Conservation (phyloP, 2,113 vertebrate genomes). For the Acrocephalus kingi region DNA sequence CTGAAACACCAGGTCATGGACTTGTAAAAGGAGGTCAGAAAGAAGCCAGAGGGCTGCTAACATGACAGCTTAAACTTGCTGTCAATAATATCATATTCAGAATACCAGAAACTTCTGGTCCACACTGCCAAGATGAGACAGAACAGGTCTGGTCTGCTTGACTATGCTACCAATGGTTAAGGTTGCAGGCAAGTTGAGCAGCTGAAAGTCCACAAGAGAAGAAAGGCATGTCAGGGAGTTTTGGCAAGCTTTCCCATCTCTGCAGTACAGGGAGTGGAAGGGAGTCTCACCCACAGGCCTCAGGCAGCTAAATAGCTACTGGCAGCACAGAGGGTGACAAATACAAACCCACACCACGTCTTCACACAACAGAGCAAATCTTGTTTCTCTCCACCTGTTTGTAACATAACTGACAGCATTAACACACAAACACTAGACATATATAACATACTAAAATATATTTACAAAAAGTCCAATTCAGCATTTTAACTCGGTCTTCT, state of each 20-base stretch:
- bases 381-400: background rate
- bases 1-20: background rate
- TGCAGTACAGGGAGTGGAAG: background rate
- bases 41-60: background rate
- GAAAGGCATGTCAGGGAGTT: accelerated
- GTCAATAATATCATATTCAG: no score
- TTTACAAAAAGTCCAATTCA: background rate
- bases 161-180: background rate
- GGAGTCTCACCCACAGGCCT: background rate
- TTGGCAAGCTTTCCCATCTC: background rate
- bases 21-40: background rate
- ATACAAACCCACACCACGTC: background rate
- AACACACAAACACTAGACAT: background rate
- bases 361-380: background rate
- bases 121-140: background rate
- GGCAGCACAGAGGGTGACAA: background rate
- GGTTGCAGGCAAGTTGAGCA: background rate
- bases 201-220: background rate
- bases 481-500: background rate
- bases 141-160: background rate
- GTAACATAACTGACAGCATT: background rate
- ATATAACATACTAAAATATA: background rate
- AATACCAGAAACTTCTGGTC: background rate
- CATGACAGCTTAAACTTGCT: background rate
- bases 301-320: background rate